Evolutionary conservation across 2,113 vertebrate species (phyloP).

Genomic region (Macheiramphus alcinus): DNA sequence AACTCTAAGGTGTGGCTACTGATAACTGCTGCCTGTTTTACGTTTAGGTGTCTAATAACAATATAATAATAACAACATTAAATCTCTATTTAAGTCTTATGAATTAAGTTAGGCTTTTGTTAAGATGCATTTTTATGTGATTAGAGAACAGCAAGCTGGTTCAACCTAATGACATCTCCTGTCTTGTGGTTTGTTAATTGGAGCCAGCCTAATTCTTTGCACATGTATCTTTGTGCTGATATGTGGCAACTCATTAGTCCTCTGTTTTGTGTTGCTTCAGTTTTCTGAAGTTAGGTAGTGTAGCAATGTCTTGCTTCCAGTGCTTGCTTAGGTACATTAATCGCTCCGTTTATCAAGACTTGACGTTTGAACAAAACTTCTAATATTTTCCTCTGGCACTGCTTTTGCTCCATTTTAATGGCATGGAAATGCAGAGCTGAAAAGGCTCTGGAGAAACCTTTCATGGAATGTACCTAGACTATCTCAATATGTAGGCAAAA

Average conservation of each 20-base stretch:
- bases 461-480: not conserved
- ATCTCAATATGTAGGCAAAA: not conserved
- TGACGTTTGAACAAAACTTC: not conserved
- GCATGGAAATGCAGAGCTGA: not conserved
- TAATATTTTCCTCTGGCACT: not conserved
- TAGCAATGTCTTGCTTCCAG: not conserved
- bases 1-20: not conserved
- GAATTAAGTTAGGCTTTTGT: not conserved
- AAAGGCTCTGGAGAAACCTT: not conserved
- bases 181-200: not conserved
- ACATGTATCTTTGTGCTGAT: not conserved
- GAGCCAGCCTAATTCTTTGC: not conserved
- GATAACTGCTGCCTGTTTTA: not conserved
- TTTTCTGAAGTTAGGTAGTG: not conserved
- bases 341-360: not conserved
- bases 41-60: not conserved
- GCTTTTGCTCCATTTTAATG: not conserved
- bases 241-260: not conserved
- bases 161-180: not conserved
- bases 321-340: not conserved
- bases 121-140: not conserved
- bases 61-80: not conserved
- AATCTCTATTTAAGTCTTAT: not conserved
- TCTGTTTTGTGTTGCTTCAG: not conserved
- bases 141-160: not conserved